phyloP scores from a whole-genome alignment of 2,888 invertebrate species.

The Chrysolina americana region DNA sequence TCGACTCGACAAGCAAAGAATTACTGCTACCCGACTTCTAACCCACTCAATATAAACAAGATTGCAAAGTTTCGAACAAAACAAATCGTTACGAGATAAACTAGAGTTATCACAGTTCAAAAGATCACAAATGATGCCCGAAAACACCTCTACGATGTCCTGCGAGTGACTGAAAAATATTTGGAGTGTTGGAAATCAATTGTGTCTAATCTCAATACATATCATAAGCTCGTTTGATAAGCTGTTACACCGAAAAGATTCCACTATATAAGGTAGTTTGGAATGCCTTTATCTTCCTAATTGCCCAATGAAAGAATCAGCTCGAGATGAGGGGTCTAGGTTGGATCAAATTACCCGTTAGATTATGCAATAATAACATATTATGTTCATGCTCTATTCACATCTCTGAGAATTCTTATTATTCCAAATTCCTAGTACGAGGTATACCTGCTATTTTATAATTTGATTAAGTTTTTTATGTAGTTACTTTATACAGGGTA shows the following conservation, averaged over 20 bases:
- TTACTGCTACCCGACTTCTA: neutral
- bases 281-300: neutral
- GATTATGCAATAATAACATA: neutral
- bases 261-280: neutral
- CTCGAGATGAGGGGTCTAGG: neutral
- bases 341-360: neutral
- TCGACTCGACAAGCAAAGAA: neutral
- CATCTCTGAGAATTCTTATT: neutral
- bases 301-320: slow-evolving; percentile 1
- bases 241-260: neutral
- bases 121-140: neutral
- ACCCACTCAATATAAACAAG: neutral
- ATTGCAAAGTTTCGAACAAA: neutral
- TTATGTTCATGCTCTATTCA: neutral
- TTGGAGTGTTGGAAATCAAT: neutral
- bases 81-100: neutral
- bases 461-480: too few species aligned
- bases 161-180: neutral
- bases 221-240: neutral
- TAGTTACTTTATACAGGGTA: too few species aligned
- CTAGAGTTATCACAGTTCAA: neutral
- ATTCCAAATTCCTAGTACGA: neutral
- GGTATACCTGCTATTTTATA: too few species aligned
- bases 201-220: slow-evolving; percentile 8
- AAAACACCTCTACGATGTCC: neutral